Conservation (phyloP, 2,888 invertebrate genomes). For the Conus canariensis region DNA sequence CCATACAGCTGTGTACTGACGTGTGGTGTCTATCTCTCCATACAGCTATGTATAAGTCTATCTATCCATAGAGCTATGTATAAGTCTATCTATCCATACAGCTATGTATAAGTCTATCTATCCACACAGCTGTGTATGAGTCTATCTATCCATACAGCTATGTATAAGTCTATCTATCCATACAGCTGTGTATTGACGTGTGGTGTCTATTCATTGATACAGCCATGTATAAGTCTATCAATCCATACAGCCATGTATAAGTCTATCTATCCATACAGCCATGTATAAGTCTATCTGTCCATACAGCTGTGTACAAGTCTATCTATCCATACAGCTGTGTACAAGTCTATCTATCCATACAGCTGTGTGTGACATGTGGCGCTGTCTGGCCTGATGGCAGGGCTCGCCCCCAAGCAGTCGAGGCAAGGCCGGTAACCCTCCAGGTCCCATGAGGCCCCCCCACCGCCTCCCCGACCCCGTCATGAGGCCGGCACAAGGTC, state of each 20-base stretch:
- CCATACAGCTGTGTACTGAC: background rate
- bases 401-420: slow-evolving; percentile 54
- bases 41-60: background rate
- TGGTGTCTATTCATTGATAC: too few species aligned
- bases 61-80: background rate
- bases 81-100: background rate
- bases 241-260: too few species aligned
- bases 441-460: slow-evolving; percentile 75
- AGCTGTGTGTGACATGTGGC: background rate
- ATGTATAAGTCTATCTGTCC: too few species aligned
- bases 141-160: background rate
- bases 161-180: background rate
- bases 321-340: background rate
- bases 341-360: background rate
- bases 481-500: slow-evolving; percentile 62
- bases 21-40: background rate
- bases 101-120: background rate
- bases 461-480: slow-evolving; percentile 83
- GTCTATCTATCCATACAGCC: too few species aligned
- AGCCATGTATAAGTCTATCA: too few species aligned
- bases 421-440: slow-evolving; percentile 53
- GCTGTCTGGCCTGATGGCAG: background rate
- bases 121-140: background rate
- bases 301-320: too few species aligned
- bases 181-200: too few species aligned